These are phyloP conservation scores for Callithrix jacchus DNA, from an alignment of 2,113 vertebrate species.

Conservation along the genomic window DNA sequence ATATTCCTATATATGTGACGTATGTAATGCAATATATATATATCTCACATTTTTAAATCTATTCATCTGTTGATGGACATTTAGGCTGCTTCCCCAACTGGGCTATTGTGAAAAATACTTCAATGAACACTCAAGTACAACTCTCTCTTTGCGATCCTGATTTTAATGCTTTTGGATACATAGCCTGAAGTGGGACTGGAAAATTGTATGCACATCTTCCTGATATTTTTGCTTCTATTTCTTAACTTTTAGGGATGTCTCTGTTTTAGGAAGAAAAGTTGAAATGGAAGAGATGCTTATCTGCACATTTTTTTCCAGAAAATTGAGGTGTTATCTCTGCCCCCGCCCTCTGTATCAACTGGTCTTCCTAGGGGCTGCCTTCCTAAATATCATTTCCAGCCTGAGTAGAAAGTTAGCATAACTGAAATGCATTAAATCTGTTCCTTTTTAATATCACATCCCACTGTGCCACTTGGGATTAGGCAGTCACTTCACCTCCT, in stretches of 20 bases:
- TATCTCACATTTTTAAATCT: neutral
- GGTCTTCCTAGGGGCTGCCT: neutral
- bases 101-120: neutral
- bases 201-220: neutral
- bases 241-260: neutral
- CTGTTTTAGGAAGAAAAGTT: neutral
- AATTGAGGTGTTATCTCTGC: neutral
- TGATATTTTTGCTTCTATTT: neutral
- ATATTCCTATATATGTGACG: neutral
- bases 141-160: neutral
- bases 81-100: neutral
- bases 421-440: too few relatives aligned
- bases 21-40: neutral
- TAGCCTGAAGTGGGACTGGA: neutral
- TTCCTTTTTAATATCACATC: neutral
- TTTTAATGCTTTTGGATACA: neutral
- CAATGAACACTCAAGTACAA: neutral
- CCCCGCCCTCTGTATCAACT: neutral
- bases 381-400: neutral
- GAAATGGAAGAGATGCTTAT: neutral
- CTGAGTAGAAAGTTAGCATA: too few relatives aligned
- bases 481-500: too few relatives aligned
- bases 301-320: neutral
- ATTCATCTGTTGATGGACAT: neutral
- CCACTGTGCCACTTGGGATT: too few relatives aligned